Percentiles rank a stretch among this genome's conserved stretches.
phyloP scores from a whole-genome alignment of 2,797 vertebrate species.

The Valencia hispanica region DNA sequence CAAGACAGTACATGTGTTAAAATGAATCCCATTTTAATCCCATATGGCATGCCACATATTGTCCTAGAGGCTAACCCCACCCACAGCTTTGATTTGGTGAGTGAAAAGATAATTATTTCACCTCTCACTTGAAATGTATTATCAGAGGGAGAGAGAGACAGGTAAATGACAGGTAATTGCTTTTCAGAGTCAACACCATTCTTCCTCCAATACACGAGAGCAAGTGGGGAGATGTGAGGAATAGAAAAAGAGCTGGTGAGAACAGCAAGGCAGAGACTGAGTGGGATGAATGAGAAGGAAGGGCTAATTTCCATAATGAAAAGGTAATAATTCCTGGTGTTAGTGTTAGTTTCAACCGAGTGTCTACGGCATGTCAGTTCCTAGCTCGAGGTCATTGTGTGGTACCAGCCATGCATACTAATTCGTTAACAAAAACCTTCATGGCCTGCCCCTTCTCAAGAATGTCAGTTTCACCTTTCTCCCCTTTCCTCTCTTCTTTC shows the following conservation, averaged over 20 bases:
- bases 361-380: slow-evolving; percentile 69
- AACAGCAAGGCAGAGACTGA: slow-evolving; percentile 69
- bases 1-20: slow-evolving; percentile 31
- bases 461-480: slow-evolving; percentile 74
- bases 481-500: slow-evolving; percentile 54
- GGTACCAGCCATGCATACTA: slow-evolving; percentile 70
- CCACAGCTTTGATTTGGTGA: slow-evolving; percentile 70
- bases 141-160: slow-evolving; percentile 71
- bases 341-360: slow-evolving; percentile 74
- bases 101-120: slow-evolving; percentile 80
- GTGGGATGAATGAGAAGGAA: slow-evolving; percentile 72
- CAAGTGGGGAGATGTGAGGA: slow-evolving; percentile 50
- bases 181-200: slow-evolving; percentile 78
- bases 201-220: slow-evolving; percentile 64
- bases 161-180: slow-evolving; percentile 83
- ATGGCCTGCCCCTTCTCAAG: slow-evolving; percentile 54
- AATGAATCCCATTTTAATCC: slow-evolving; percentile 64
- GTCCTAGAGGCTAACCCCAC: slow-evolving; percentile 66
- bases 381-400: slow-evolving; percentile 73
- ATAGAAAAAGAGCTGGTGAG: slow-evolving; percentile 59
- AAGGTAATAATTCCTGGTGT: slow-evolving; percentile 80
- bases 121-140: slow-evolving; percentile 79
- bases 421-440: slow-evolving; percentile 68
- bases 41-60: slow-evolving; percentile 65
- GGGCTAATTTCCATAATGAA: slow-evolving; percentile 79